Percentiles rank a stretch among this genome's conserved stretches.
phyloP scores from a whole-genome alignment of 2,113 vertebrate species.

The Nanorana parkeri region DNA sequence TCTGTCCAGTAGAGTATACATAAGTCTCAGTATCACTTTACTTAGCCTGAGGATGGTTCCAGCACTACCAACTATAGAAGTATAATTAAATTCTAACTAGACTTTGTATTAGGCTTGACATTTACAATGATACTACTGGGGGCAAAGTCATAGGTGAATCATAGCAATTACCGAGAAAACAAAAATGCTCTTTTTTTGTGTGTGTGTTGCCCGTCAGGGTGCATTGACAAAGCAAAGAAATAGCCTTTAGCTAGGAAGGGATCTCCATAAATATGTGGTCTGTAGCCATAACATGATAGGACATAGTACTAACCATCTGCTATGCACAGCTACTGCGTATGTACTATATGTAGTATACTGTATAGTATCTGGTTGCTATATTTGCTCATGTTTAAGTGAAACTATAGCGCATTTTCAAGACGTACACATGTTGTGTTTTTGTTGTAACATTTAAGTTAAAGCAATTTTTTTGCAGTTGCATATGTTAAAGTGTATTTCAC shows the following conservation, averaged over 20 bases:
- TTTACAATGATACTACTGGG: slow-evolving; percentile 43
- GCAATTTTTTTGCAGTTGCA: no score
- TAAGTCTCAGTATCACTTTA: neutral
- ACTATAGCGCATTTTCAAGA: no score
- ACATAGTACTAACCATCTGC: no score
- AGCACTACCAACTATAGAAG: neutral
- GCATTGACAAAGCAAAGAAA: neutral
- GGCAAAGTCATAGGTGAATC: slow-evolving; percentile 25
- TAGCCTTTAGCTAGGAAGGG: neutral
- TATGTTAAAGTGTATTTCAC: no score
- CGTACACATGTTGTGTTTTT: no score
- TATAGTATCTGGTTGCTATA: no score
- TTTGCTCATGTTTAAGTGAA: no score
- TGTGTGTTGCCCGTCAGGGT: slow-evolving; percentile 3
- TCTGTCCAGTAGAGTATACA: neutral
- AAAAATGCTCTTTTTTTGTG: slow-evolving; percentile 3
- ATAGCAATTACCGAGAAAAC: slow-evolving; percentile 9
- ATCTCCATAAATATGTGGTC: neutral
- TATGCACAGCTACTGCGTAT: no score
- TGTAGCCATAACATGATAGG: neutral
- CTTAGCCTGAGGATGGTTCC: neutral
- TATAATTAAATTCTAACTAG: slow-evolving; percentile 25
- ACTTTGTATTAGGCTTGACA: slow-evolving; percentile 6
- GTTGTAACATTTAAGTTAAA: no score
- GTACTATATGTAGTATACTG: no score